phyloP scores from a whole-genome alignment of 2,113 vertebrate genomes.

The Heterotilapia buettikoferi region DNA sequence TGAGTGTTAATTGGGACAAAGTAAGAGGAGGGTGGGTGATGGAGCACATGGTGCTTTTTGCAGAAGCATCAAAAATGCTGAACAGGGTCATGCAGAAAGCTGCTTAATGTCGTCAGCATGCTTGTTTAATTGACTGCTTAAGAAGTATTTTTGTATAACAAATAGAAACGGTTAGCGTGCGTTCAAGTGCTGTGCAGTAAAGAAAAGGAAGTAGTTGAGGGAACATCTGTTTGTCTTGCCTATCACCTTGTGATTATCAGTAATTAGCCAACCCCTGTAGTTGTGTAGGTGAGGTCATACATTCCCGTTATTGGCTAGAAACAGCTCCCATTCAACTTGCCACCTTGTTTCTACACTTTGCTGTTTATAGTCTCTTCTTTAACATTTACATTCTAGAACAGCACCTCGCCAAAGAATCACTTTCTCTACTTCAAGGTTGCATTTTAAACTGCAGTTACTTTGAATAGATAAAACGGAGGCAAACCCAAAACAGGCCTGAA shows the following conservation, averaged over 20 bases:
- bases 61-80: conserved; percentile 53
- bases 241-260: conserved; percentile 62
- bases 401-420: not conserved
- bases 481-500: not conserved
- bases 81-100: conserved; percentile 25
- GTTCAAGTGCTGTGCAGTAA: not conserved
- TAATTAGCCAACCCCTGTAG: conserved; percentile 61
- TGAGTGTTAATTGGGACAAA: conserved; percentile 67
- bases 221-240: conserved; percentile 71
- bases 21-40: conserved; percentile 30
- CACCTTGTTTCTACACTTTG: not conserved
- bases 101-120: not conserved
- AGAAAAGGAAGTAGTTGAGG: not conserved
- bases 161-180: not conserved
- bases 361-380: not conserved
- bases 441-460: not conserved
- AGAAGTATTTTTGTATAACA: not conserved
- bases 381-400: not conserved
- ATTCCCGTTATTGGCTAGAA: conserved; percentile 51
- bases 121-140: conserved; percentile 21
- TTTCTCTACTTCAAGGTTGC: not conserved
- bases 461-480: not conserved
- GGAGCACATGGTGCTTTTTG: conserved; percentile 28
- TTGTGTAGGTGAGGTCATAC: conserved; percentile 31
- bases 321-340: conserved; percentile 40